Evolutionary conservation across 2,113 vertebrate species (phyloP).

Genomic region (Chionis minor): DNA sequence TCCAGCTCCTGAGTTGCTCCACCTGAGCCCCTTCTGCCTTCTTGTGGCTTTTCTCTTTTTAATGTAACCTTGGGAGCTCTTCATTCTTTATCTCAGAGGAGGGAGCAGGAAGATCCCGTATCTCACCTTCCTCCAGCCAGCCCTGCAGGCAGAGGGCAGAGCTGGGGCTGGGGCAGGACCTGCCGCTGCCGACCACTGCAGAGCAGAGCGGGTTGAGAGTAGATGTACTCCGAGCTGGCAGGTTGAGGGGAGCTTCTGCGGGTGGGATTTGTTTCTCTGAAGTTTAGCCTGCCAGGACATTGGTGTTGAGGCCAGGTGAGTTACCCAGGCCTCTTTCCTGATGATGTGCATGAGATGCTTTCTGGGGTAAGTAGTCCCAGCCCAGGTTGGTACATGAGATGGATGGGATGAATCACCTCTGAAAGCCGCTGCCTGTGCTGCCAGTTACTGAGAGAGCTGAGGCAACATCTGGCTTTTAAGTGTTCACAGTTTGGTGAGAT

Average conservation of each 20-base stretch:
- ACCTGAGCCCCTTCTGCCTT: neutral
- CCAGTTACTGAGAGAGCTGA: neutral
- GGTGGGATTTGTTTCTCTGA: neutral
- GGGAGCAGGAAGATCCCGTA: neutral
- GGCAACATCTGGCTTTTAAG: neutral
- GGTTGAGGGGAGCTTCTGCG: neutral
- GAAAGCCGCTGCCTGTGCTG: neutral
- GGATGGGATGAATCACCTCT: neutral
- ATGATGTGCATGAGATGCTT: neutral
- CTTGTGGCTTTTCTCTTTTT: neutral
- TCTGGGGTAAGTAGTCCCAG: neutral
- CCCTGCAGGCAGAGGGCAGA: neutral
- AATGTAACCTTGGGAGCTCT: neutral
- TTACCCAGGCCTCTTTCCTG: neutral
- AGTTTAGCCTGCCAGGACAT: neutral
- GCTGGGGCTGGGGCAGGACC: neutral
- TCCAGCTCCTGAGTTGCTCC: neutral
- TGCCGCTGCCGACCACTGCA: neutral
- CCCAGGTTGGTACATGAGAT: neutral
- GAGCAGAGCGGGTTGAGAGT: neutral
- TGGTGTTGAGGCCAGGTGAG: neutral
- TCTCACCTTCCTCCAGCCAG: neutral
- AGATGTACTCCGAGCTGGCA: neutral
- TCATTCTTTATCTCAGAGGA: fast-evolving
- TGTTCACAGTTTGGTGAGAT: neutral